Evolutionary conservation across 2,797 vertebrate genomes (phyloP), one percentile per base, ranked within the genome.

Genomic region (Hypotaenidia philippensis): DNA sequence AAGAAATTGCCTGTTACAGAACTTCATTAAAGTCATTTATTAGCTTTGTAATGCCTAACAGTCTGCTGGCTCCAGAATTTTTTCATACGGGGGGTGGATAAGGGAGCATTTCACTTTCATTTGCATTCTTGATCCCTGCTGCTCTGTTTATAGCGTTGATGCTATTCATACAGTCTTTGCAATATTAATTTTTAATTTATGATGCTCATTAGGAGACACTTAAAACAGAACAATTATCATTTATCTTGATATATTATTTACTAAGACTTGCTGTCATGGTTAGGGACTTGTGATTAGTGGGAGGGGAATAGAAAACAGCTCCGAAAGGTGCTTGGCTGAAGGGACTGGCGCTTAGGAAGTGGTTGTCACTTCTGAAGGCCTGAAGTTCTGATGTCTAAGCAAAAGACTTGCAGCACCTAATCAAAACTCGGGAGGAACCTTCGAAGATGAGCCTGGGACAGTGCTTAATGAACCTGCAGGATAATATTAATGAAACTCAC

Each of bases 181-280:
- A 98, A 97, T 97, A 97, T 98, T 99, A 99, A 99, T 99, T 98
- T 99, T 98, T 99, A 99, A 99, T 99, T 99, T 99, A 99, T 99
- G 98, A 98, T 96, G 92, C 98, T 99, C 99, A 99, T 99, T 99
- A 99, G 98, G 98, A 98, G 98, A 98, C 97, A 98, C 96, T 98
- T 98, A 99, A 98, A 99, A 99, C 98, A 98, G 98, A 98, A 98
- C 98, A 99, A 99, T 99, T 99, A 99, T 99, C 99, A 99, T 99
- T 99, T 99, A 99, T 99, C 99, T 99, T 99, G 98, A 99, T 99
- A 99, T 99, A 99, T 99, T 99, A 99, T 99, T 99, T 99, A 99
- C 98, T 98, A 99, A 99, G 98, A 98, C 98, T 99, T 98, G 98
- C 98, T 99, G 98, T 99, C 98, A 98, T 98, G 97, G 97, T 98